A percentile compares a stretch with the other conserved stretches of the same genome.
These are phyloP conservation scores for Drosophila bipectinata DNA, from an alignment of 1,140 invertebrate species.

Conservation along the genomic window DNA sequence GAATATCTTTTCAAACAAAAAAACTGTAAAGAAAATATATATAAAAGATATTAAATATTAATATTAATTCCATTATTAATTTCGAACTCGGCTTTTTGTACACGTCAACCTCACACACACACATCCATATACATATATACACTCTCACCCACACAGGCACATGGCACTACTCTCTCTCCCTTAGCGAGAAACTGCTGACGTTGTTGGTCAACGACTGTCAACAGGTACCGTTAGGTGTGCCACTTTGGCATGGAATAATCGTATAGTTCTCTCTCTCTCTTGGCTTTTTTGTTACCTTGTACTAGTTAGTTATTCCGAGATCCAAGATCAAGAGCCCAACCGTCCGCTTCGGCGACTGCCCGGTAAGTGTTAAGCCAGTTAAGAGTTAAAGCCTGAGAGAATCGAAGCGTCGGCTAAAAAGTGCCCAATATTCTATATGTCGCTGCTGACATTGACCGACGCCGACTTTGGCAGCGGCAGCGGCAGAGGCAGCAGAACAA, in stretches of 20 bases:
- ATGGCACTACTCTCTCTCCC: neutral
- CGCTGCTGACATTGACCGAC: conserved; percentile 65
- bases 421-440: neutral
- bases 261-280: neutral
- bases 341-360: neutral
- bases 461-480: conserved; percentile 11
- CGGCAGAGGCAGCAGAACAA: conserved; percentile 7
- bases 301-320: neutral
- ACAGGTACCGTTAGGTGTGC: conserved; percentile 70
- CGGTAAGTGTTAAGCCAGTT: conserved; percentile 10
- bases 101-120: conserved; percentile 58
- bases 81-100: conserved; percentile 63
- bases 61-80: conserved; percentile 5
- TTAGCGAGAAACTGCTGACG: conserved; percentile 44
- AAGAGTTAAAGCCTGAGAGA: neutral
- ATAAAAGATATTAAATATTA: neutral
- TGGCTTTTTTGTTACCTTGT: neutral
- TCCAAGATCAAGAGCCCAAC: neutral
- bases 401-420: neutral
- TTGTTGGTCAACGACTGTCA: conserved; percentile 48
- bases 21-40: conserved; percentile 55
- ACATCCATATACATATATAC: neutral
- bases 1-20: conserved; percentile 48
- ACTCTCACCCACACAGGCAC: neutral
- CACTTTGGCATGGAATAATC: conserved; percentile 47